phyloP scores from a whole-genome alignment of 2,797 vertebrate genomes.

The Etheostoma perlongum region DNA sequence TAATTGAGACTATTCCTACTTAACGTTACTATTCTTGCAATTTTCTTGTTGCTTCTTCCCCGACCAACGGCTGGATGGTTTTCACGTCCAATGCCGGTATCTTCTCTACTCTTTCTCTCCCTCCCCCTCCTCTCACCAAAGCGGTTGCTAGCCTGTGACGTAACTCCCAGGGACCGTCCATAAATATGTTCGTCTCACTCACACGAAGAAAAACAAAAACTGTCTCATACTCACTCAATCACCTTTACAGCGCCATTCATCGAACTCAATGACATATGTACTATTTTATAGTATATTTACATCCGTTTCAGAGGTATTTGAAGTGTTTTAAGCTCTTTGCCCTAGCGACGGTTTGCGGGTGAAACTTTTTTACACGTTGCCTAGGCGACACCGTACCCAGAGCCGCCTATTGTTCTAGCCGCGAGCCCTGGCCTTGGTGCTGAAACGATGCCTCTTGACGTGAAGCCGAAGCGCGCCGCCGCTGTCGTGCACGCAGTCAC shows the following conservation, averaged over 20 bases:
- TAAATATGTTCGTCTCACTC: neutral
- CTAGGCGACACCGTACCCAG: constrained; percentile 62
- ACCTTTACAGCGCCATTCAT: fast-evolving
- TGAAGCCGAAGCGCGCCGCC: constrained; percentile 68
- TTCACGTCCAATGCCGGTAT: constrained; percentile 76
- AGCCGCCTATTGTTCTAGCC: constrained; percentile 85
- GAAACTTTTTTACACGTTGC: constrained; percentile 55
- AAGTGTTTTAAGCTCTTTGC: neutral
- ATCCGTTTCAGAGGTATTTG: neutral
- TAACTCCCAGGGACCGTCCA: constrained; percentile 68
- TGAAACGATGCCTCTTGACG: constrained; percentile 77
- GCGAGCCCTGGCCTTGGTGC: constrained; percentile 87
- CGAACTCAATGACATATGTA: fast-evolving
- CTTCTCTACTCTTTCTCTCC: constrained; percentile 46
- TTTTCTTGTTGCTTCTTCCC: constrained; percentile 43
- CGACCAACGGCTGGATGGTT: constrained; percentile 56
- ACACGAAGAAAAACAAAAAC: constrained; percentile 22
- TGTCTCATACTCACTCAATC: fast-evolving
- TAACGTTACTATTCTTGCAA: neutral
- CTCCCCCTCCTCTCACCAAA: constrained; percentile 48
- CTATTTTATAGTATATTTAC: neutral
- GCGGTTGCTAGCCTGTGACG: constrained; percentile 76
- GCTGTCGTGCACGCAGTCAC: constrained; percentile 70
- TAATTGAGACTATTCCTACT: neutral
- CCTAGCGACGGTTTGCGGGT: neutral